Evolutionary conservation across 2,113 vertebrate genomes (phyloP).

Genomic region (Anoura caudifer): DNA sequence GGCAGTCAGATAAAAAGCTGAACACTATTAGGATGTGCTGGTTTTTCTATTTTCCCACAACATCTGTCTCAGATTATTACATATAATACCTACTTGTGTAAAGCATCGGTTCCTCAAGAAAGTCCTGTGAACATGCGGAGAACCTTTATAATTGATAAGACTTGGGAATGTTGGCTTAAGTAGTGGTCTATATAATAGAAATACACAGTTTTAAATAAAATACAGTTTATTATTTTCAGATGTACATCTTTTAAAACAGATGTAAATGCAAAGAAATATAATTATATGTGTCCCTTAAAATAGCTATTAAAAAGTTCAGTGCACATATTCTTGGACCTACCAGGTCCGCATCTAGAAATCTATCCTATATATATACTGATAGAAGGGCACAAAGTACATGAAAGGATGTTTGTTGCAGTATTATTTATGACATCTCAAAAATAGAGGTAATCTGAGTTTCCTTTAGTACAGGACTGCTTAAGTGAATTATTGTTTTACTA

Average conservation of each 20-base stretch:
- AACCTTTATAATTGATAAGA: not conserved
- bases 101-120: not conserved
- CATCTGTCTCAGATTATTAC: constrained; percentile 26
- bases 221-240: not conserved
- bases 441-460: not conserved
- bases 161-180: not conserved
- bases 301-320: constrained; percentile 10
- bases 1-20: not conserved
- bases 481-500: constrained; percentile 2
- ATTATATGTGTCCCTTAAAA: not conserved
- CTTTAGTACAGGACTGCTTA: not conserved
- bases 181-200: not conserved
- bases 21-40: not conserved
- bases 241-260: not conserved
- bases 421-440: not conserved
- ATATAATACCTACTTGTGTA: not conserved
- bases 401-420: not conserved
- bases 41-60: constrained; percentile 5
- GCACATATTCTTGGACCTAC: not conserved
- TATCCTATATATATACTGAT: not conserved
- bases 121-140: not conserved
- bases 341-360: not conserved
- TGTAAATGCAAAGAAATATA: not conserved
- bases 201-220: constrained; percentile 28
- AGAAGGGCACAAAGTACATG: not conserved